A percentile compares a stretch with the other conserved stretches of the same genome.
Evolutionary conservation across 2,888 invertebrate species (phyloP).

Genomic region (Microctonus aethiopoides): DNA sequence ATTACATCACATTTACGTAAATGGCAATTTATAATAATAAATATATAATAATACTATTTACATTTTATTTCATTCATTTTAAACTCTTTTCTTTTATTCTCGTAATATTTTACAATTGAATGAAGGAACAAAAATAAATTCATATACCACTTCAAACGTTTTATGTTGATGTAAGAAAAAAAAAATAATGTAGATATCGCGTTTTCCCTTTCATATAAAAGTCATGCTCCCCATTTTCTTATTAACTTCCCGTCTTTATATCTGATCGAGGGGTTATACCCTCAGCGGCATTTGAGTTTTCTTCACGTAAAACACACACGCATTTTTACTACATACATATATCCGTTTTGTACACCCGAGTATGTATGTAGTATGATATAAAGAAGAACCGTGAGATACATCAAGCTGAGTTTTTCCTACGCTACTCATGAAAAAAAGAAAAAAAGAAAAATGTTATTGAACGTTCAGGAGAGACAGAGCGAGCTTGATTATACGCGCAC

Average conservation of each 20-base stretch:
- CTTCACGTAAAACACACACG: constrained; percentile 11
- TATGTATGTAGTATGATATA: constrained; percentile 11
- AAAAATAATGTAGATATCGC: constrained; percentile 9
- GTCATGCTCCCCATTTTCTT: constrained; percentile 33
- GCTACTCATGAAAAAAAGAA: constrained; percentile 34
- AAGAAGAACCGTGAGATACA: constrained; percentile 38
- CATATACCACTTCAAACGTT: constrained; percentile 8
- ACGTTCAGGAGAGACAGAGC: constrained; percentile 49
- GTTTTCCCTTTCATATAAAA: constrained; percentile 9
- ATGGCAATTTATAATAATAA: neutral
- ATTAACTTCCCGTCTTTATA: constrained; percentile 36
- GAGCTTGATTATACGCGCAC: constrained; percentile 1
- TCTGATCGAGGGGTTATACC: constrained; percentile 31
- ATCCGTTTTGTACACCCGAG: neutral
- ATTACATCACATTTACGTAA: neutral
- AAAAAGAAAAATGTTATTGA: constrained; percentile 63
- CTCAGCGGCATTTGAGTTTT: constrained; percentile 22
- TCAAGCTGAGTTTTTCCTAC: constrained; percentile 33
- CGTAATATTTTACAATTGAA: neutral
- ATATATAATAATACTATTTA: neutral
- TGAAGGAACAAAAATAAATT: constrained; percentile 9
- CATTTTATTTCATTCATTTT: neutral
- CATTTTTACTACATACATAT: neutral
- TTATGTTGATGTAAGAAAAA: constrained; percentile 1
- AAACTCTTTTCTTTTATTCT: neutral